Evolutionary conservation across 37 sponge, comb jelly and placozoan genomes (phyloP).

Genomic region (Aphrocallistes beatrix): DNA sequence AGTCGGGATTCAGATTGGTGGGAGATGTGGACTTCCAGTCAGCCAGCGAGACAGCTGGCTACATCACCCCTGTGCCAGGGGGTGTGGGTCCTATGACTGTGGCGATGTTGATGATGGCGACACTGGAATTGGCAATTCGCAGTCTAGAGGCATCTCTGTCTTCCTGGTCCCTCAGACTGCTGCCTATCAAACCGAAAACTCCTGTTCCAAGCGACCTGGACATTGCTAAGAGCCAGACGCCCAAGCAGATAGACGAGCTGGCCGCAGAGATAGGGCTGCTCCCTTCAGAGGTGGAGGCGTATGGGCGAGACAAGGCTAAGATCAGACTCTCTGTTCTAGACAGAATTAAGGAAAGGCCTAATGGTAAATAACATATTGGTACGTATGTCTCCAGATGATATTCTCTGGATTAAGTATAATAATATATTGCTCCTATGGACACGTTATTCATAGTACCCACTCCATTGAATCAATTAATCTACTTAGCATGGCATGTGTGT

Average conservation of each 20-base stretch:
- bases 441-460: too few relatives aligned
- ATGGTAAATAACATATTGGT: conserved; percentile 53
- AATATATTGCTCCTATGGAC: too few relatives aligned
- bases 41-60: conserved; percentile 58
- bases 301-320: conserved; percentile 82
- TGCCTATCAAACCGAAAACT: conserved; percentile 42
- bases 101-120: conserved; percentile 88
- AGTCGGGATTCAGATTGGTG: conserved; percentile 62
- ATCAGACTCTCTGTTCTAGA: conserved; percentile 63
- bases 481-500: too few relatives aligned
- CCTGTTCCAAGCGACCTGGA: conserved; percentile 84
- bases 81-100: conserved; percentile 99
- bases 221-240: conserved; percentile 66
- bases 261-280: conserved; percentile 73
- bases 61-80: conserved; percentile 94
- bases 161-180: conserved; percentile 59
- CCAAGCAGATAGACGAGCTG: conserved; percentile 58
- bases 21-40: conserved; percentile 83
- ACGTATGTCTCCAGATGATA: too few relatives aligned
- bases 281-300: conserved; percentile 68
- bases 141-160: background rate
- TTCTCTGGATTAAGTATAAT: too few relatives aligned
- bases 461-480: too few relatives aligned
- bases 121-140: conserved; percentile 45
- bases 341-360: conserved; percentile 41